Evolutionary conservation across 2,113 vertebrate species (phyloP).

Genomic region (Agapornis roseicollis): DNA sequence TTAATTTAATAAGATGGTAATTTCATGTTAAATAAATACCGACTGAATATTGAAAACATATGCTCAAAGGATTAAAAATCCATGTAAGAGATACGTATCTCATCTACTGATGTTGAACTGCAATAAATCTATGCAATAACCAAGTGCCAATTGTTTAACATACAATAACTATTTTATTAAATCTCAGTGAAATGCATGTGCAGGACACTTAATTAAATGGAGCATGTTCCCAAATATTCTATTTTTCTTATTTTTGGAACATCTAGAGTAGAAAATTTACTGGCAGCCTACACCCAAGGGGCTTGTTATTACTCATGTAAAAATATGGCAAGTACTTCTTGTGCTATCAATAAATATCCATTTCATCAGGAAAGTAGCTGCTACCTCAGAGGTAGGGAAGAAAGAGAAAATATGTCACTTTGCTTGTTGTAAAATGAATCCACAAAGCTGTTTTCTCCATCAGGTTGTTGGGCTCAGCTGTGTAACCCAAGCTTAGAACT

Average conservation of each 20-base stretch:
- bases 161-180: constrained; percentile 58
- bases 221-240: constrained; percentile 30
- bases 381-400: neutral
- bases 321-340: constrained; percentile 38
- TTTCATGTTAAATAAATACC: constrained; percentile 68
- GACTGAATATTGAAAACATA: constrained; percentile 56
- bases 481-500: neutral
- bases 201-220: constrained; percentile 35
- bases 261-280: constrained; percentile 30
- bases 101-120: constrained; percentile 22
- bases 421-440: neutral
- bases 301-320: constrained; percentile 6
- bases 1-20: constrained; percentile 68
- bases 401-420: neutral
- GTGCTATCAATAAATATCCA: constrained; percentile 37
- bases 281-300: constrained; percentile 13
- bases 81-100: constrained; percentile 19
- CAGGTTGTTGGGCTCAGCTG: neutral
- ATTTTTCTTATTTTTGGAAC: constrained; percentile 41
- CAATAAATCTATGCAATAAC: constrained; percentile 52
- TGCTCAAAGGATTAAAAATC: constrained; percentile 50
- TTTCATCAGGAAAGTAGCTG: constrained; percentile 17
- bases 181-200: constrained; percentile 3
- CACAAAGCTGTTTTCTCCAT: neutral
- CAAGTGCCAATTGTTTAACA: constrained; percentile 58